Conservation (phyloP, 2,797 vertebrate species). For the Pempheris klunzingeri region DNA sequence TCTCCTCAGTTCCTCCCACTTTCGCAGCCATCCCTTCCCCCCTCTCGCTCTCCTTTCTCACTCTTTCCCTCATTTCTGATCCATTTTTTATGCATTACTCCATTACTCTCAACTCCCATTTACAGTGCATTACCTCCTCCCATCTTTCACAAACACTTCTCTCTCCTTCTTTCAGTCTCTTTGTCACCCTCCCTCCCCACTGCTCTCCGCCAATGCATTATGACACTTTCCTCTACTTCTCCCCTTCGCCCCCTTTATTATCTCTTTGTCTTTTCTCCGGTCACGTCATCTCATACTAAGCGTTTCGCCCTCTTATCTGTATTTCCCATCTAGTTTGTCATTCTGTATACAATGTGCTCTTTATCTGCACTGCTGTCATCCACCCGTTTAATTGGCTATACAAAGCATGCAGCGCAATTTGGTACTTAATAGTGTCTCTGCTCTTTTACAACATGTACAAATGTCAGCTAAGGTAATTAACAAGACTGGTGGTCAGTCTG, state of each 20-base stretch:
- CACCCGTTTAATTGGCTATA: constrained; percentile 62
- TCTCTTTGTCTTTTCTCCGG: constrained; percentile 66
- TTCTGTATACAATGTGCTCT: constrained; percentile 38
- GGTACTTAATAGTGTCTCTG: constrained; percentile 38
- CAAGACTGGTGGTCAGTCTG: constrained; percentile 29
- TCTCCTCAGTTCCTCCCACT: constrained; percentile 47
- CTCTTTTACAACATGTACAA: constrained; percentile 58
- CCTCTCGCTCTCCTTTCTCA: constrained; percentile 39
- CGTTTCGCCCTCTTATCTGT: constrained; percentile 49
- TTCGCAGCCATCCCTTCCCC: constrained; percentile 44
- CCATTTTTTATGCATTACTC: constrained; percentile 85
- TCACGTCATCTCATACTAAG: constrained; percentile 61
- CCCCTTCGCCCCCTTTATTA: constrained; percentile 68
- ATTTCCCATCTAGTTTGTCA: constrained; percentile 48
- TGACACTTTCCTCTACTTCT: constrained; percentile 61
- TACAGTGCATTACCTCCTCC: constrained; percentile 80
- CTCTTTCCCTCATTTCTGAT: constrained; percentile 80
- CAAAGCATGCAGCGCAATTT: constrained; percentile 56
- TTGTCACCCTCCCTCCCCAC: constrained; percentile 36
- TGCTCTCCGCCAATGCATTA: constrained; percentile 56
- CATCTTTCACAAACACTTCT: constrained; percentile 71
- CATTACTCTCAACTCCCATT: constrained; percentile 80
- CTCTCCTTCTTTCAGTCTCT: constrained; percentile 59
- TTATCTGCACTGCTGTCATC: constrained; percentile 39
- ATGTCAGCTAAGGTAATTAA: constrained; percentile 63